Percentiles rank a stretch among this genome's conserved stretches.
These are phyloP conservation scores for Sylvia atricapilla DNA, from an alignment of 2,113 vertebrate genomes.

Conservation along the genomic window DNA sequence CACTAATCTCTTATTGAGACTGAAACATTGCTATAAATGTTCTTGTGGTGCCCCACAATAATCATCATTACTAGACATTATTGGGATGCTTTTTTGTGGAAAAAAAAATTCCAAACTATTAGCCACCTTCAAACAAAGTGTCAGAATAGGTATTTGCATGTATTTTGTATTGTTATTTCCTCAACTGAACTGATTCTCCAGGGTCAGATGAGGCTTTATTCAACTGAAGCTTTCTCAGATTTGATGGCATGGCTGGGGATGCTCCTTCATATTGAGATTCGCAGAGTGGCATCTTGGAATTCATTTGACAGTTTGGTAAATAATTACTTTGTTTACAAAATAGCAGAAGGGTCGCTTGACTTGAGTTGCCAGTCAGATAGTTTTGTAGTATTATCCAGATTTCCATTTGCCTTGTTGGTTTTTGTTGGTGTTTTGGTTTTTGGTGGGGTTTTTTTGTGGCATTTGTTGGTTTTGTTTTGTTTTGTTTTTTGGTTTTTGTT, in stretches of 20 bases:
- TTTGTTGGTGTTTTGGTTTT: neutral
- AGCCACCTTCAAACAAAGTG: neutral
- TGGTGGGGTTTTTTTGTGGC: too few relatives aligned
- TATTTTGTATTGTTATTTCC: neutral
- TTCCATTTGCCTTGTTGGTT: neutral
- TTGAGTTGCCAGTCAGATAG: neutral
- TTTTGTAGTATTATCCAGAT: neutral
- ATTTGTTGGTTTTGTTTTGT: neutral
- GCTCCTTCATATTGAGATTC: slow-evolving; percentile 6
- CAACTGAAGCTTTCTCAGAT: neutral
- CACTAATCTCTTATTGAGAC: neutral
- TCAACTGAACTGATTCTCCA: neutral
- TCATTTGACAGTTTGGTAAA: slow-evolving; percentile 18
- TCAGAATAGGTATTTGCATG: neutral
- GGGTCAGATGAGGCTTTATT: slow-evolving; percentile 15
- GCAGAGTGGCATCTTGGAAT: neutral
- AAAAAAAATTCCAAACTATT: neutral
- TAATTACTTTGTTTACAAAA: neutral
- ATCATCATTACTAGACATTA: neutral
- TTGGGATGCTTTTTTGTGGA: neutral
- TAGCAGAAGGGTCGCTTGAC: neutral
- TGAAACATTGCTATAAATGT: neutral
- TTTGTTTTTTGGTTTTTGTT: too few relatives aligned
- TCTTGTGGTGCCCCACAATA: neutral
- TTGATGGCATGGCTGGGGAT: neutral